A percentile compares a stretch with the other conserved stretches of the same genome.
phyloP scores from a whole-genome alignment of 1,140 invertebrate genomes.

The Mycetomoellerius zeteki region DNA sequence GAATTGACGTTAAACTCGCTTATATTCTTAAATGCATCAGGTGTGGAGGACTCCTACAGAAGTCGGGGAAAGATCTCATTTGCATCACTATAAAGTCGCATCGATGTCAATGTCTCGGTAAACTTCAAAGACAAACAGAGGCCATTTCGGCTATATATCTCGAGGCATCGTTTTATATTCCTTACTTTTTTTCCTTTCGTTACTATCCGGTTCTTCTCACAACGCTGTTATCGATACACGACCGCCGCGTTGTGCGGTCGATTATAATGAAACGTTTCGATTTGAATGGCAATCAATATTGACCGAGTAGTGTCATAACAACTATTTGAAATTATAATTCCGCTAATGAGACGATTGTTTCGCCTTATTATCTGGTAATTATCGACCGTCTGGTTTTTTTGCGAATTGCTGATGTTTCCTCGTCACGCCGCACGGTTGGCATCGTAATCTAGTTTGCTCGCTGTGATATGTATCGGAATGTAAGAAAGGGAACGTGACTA shows the following conservation, averaged over 20 bases:
- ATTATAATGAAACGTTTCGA: constrained; percentile 1
- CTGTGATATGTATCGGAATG: constrained; percentile 19
- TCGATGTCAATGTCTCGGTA: constrained; percentile 72
- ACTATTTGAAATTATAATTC: constrained; percentile 45
- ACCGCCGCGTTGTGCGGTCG: not conserved
- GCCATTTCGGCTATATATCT: constrained; percentile 40
- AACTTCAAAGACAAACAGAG: constrained; percentile 71
- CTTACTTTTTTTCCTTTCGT: not conserved
- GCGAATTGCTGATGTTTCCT: constrained; percentile 23
- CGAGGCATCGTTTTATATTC: constrained; percentile 20
- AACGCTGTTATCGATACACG: constrained; percentile 8
- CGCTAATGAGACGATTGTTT: constrained; percentile 29
- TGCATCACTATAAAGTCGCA: constrained; percentile 69
- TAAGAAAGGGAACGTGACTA: constrained; percentile 57
- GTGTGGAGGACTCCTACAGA: not conserved
- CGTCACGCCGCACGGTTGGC: constrained; percentile 18
- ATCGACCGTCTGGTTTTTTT: constrained; percentile 10
- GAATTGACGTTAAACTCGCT: constrained; percentile 10
- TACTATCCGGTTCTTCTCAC: constrained; percentile 29
- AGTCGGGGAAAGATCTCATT: constrained; percentile 60
- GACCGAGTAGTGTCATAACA: not conserved
- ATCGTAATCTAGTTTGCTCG: constrained; percentile 21
- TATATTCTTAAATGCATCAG: not conserved
- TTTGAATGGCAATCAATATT: constrained; percentile 63
- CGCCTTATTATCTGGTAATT: not conserved